Percentiles rank a stretch among this genome's conserved stretches.
phyloP scores from a whole-genome alignment of 2,888 invertebrate species.

The Euproctis similis region DNA sequence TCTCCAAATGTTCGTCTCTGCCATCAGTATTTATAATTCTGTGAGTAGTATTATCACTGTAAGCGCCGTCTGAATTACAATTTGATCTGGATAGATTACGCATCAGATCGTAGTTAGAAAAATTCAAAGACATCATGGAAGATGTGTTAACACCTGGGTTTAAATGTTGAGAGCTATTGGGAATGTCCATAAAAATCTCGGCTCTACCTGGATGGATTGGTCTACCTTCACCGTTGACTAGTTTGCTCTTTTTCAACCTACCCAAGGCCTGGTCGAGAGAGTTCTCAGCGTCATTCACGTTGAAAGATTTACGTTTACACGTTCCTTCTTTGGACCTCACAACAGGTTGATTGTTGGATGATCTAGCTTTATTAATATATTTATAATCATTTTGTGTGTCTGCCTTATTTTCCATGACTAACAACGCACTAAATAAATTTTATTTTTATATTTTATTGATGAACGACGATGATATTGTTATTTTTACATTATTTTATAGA shows the following conservation, averaged over 20 bases:
- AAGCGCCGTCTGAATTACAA: constrained; percentile 53
- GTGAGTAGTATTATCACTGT: constrained; percentile 43
- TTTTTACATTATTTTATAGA: neutral
- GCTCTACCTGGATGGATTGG: constrained; percentile 15
- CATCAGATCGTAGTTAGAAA: constrained; percentile 61
- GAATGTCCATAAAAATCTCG: constrained; percentile 41
- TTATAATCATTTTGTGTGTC: constrained; percentile 36
- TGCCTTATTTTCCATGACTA: constrained; percentile 45
- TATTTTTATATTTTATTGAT: constrained; percentile 20
- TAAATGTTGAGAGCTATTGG: constrained; percentile 17
- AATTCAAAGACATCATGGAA: constrained; percentile 59
- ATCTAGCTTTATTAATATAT: constrained; percentile 38
- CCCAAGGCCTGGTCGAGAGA: constrained; percentile 48
- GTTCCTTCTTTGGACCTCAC: constrained; percentile 33
- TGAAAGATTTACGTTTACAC: constrained; percentile 47
- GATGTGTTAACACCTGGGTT: constrained; percentile 34
- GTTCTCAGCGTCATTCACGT: constrained; percentile 45
- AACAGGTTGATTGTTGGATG: constrained; percentile 27
- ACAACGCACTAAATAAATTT: constrained; percentile 26
- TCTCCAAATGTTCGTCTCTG: constrained; percentile 57
- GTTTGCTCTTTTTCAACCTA: constrained; percentile 50
- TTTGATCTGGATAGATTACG: constrained; percentile 55
- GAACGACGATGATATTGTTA: constrained; percentile 8
- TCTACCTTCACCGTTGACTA: constrained; percentile 37
- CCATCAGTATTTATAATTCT: constrained; percentile 23